These are phyloP conservation scores for Tribolium castaneum DNA, from an alignment of 1,140 invertebrate species.

Conservation along the genomic window DNA sequence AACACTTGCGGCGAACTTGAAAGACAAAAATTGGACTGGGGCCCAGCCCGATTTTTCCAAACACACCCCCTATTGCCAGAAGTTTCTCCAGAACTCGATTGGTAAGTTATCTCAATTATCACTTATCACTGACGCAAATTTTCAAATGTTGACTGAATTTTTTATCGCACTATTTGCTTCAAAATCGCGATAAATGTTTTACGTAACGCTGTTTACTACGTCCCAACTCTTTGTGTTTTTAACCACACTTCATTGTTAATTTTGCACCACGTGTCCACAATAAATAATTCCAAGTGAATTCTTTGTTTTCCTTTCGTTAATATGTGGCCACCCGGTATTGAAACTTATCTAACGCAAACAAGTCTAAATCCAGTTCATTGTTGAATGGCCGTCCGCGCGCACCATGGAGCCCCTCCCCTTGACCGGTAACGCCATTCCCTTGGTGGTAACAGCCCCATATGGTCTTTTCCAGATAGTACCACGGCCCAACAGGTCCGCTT, in stretches of 20 bases:
- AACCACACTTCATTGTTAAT: too few relatives aligned
- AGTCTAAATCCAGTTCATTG: too few relatives aligned
- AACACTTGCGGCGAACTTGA: conserved; percentile 59
- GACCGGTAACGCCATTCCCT: background rate
- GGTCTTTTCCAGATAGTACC: conserved; percentile 1
- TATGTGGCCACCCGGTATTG: too few relatives aligned
- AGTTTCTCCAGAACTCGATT: conserved; percentile 62
- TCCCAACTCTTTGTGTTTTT: too few relatives aligned
- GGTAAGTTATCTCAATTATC: conserved; percentile 34
- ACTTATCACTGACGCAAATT: background rate
- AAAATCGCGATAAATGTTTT: too few relatives aligned
- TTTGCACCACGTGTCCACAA: too few relatives aligned
- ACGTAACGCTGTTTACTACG: too few relatives aligned
- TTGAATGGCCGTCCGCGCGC: too few relatives aligned
- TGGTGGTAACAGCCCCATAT: background rate
- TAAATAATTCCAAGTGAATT: too few relatives aligned
- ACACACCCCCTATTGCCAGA: conserved; percentile 75
- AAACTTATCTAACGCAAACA: too few relatives aligned
- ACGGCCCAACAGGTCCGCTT: background rate
- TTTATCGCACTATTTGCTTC: too few relatives aligned
- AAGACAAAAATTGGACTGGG: conserved; percentile 54
- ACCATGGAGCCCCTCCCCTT: background rate
- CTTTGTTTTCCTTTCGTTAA: too few relatives aligned
- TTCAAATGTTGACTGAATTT: background rate
- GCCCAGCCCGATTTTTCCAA: conserved; percentile 70